phyloP scores from a whole-genome alignment of 2,113 vertebrate genomes.

The Lynx canadensis region DNA sequence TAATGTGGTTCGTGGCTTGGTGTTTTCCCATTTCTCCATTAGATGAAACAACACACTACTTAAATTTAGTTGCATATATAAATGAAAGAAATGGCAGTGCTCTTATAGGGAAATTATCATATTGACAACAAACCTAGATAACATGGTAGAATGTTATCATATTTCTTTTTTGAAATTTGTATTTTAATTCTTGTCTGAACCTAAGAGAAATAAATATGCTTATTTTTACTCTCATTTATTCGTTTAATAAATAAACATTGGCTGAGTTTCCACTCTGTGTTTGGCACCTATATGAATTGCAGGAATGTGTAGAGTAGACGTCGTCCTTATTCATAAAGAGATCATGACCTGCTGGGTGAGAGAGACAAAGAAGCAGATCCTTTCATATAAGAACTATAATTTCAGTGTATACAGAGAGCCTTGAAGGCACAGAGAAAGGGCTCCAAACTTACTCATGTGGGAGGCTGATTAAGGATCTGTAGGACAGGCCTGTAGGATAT shows the following conservation, averaged over 20 bases:
- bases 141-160: neutral
- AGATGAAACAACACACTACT: slow-evolving; percentile 42
- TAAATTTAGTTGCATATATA: neutral
- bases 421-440: neutral
- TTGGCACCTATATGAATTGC: neutral
- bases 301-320: neutral
- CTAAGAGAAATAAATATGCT: neutral
- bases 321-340: neutral
- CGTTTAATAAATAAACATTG: neutral
- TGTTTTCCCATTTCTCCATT: slow-evolving; percentile 54
- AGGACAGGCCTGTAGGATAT: neutral
- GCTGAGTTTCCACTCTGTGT: neutral
- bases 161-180: neutral
- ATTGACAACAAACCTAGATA: neutral
- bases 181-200: neutral
- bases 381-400: neutral
- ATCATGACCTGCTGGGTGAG: neutral
- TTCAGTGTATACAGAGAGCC: neutral
- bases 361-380: neutral
- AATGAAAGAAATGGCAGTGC: neutral
- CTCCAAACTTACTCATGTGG: neutral
- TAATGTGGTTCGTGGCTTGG: slow-evolving; percentile 51
- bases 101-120: neutral
- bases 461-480: neutral
- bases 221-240: slow-evolving; percentile 20